phyloP scores from a whole-genome alignment of 2,888 invertebrate species.

The Pseudeuparius sepicola region DNA sequence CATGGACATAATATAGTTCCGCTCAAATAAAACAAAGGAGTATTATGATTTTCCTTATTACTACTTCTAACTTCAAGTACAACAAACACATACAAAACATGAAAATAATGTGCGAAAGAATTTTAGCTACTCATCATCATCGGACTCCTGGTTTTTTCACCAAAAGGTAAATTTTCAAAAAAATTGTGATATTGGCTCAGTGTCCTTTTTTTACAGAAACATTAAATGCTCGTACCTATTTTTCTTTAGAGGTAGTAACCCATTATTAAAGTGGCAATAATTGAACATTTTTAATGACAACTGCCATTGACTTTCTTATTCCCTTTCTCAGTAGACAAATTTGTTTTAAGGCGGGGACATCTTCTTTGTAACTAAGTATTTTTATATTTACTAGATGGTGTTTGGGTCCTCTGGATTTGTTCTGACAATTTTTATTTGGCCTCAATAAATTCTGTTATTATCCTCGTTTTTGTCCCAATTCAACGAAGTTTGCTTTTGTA shows the following conservation, averaged over 20 bases:
- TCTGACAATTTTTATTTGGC: slow-evolving; percentile 12
- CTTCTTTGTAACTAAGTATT: slow-evolving; percentile 6
- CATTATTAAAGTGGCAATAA: slow-evolving; percentile 6
- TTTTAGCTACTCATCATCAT: slow-evolving; percentile 7
- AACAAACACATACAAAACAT: too few relatives aligned
- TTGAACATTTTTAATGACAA: slow-evolving; percentile 5
- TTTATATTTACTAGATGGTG: slow-evolving; percentile 4
- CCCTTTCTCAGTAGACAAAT: slow-evolving; percentile 6
- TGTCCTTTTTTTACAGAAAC: slow-evolving; percentile 6
- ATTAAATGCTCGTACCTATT: slow-evolving; percentile 8
- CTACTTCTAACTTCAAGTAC: too few relatives aligned
- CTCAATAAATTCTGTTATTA: slow-evolving; percentile 13
- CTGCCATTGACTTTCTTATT: slow-evolving; percentile 8
- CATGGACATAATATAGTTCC: slow-evolving; percentile 6
- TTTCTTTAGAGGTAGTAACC: slow-evolving; percentile 6
- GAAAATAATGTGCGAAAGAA: too few relatives aligned
- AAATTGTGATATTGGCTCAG: slow-evolving; percentile 5
- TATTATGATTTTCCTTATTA: too few relatives aligned
- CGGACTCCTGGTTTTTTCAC: slow-evolving; percentile 6
- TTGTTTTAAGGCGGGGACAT: slow-evolving; percentile 8
- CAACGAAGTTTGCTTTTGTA: slow-evolving; percentile 10
- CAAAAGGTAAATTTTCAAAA: slow-evolving; percentile 9
- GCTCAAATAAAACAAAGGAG: slow-evolving; percentile 4
- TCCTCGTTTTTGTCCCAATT: slow-evolving; percentile 16
- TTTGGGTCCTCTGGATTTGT: slow-evolving; percentile 7